Conservation (phyloP, 2,113 vertebrate species). For the Catharus bicknelli region DNA sequence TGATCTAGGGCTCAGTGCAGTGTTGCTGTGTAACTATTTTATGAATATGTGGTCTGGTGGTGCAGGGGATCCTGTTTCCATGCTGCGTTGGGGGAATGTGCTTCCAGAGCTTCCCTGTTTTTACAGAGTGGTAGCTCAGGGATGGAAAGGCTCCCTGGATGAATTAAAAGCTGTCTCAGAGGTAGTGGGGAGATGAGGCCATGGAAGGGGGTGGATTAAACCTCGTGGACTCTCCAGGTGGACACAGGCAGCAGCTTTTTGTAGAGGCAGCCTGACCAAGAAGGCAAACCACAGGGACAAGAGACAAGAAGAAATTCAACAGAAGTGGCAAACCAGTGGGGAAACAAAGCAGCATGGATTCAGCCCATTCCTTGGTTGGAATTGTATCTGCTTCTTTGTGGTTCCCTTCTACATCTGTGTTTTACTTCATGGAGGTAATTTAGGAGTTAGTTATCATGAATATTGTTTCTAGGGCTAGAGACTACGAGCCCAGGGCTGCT, state of each 20-base stretch:
- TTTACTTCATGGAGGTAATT: neutral
- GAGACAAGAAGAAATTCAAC: neutral
- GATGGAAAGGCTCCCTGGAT: neutral
- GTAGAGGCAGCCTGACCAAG: neutral
- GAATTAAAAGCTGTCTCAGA: neutral
- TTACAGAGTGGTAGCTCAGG: neutral
- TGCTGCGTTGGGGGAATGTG: fast-evolving
- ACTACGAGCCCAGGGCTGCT: neutral
- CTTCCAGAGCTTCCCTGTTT: neutral
- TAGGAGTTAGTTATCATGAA: neutral
- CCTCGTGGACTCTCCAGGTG: neutral
- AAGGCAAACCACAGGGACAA: neutral
- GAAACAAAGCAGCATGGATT: fast-evolving
- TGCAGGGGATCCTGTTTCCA: neutral
- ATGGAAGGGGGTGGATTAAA: neutral
- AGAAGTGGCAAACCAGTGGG: neutral
- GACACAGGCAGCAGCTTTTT: neutral
- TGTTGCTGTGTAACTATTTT: neutral
- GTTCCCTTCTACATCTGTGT: neutral
- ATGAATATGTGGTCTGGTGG: neutral
- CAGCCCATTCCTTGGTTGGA: neutral
- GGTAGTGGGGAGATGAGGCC: neutral
- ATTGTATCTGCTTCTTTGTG: neutral
- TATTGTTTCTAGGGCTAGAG: neutral
- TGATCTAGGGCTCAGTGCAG: neutral